Evolutionary conservation across 2,797 vertebrate genomes (phyloP), one percentile per base, ranked within the genome.

Genomic region (Lutjanus argentimaculatus): DNA sequence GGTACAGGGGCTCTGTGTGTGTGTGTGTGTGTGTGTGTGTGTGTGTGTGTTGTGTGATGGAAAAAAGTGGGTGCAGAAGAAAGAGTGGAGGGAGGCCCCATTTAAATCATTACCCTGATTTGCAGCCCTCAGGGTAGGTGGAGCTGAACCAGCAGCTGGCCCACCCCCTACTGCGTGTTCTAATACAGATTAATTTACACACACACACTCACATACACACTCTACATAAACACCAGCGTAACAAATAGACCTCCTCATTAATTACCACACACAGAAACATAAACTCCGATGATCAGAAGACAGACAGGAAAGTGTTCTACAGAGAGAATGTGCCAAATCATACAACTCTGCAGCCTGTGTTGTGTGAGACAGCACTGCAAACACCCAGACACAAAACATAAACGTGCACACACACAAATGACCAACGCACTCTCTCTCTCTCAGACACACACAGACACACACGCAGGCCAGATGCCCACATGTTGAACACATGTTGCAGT

Each of bases 401-500:
- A 82, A 80, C 30, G 74, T 56, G 56, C 79, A 56, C 30, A 79
- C 63, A 77, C 80, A 62, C 58, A 79, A 80, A 86, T 80, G 72
- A 80, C 76, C 76, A 72, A 53, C 36, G 53, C 25, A 22, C 53
- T 2, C 22, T 19, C 58, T 19, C 57, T 25, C 25, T 25, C 25
- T 25, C 25, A 53, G 64, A 56, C 48, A 48, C 25, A 14, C 10
- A 19, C 67, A 42, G 49, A 75, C 72, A 79, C 67, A 71, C 82
- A 79, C 66, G 71, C 1, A 72, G 3, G 17, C 72, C 85, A 83
- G 72, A 87, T 84, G 79, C 69, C 88, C 95, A 96, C 94, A 89
- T 96, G 95, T 91, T 94, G 68, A 89, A 91, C 96, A 96, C 92
- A 95, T 96, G 96, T 95, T 92, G 71, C 81, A 69, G 93, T 94